Base-by-base conservation (phyloP, 1,140 invertebrate species). In the Hylaeus volcanicus region DNA sequence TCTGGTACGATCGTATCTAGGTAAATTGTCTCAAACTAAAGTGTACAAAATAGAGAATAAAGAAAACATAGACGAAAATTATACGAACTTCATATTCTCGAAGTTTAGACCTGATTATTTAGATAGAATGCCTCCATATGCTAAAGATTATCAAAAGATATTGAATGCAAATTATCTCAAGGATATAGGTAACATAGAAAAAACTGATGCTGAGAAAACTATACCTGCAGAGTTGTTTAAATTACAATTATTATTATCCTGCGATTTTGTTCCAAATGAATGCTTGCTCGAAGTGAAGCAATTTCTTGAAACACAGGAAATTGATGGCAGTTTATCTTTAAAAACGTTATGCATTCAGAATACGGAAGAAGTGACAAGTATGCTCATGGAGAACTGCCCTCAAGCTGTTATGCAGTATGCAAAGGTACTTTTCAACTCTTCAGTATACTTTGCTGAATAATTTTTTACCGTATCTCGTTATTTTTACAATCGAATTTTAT, bases 361-460 rank as follows among this genome's bases (percentile, higher is more conserved):
- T 80, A 88, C 79, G 0, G 91, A 91, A 56, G 71, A 86, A 26
- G 88, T 86, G 26, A 92, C 92, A 1, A 65, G 84, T 48, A 79
- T 94, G 60, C 74, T 95, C 8, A 89, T 94, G 53, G 92, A 95
- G 2, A 90, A 93, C 15, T 95, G 94, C 84, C 94, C 95, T 2
- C 94, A 94, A 75, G 94, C 94, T 83, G 79, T 95, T n/a, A 79
- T 95, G 39, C 93, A 94, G 51, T 95, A 94, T 87, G 94, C 94
- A 4, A 95, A 95, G 92, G 95, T 95, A 92, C 6, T 61, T 85
- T 88, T 74, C 41, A 89, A 87, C 61, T 45, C 5, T 37, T 73
- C 15, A 66, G 26, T 26, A 26, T 26, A 26, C 26, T 26, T 51
- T 63, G n/a, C 15, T 63, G 39, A 69, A 79, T 77, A 68, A n/a